These are phyloP conservation scores for Caenorhabditis sp. DNA, from an alignment of 2,888 invertebrate genomes.

Conservation along the genomic window DNA sequence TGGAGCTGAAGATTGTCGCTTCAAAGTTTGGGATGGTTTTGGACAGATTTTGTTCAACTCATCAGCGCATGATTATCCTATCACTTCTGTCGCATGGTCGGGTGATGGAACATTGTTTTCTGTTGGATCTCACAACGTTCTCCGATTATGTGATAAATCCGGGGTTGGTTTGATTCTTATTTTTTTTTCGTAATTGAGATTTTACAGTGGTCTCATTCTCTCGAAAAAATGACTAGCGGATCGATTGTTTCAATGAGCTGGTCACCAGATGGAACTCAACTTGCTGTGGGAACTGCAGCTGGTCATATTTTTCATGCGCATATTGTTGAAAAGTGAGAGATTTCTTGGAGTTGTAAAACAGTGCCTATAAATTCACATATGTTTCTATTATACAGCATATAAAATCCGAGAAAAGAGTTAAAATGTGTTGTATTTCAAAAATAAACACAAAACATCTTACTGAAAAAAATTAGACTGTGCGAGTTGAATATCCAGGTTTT, in stretches of 20 bases:
- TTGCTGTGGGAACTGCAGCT: conserved; percentile 91
- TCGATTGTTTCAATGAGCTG: conserved; percentile 88
- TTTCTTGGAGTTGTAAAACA: too few relatives aligned
- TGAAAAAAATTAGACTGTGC: too few relatives aligned
- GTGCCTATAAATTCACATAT: too few relatives aligned
- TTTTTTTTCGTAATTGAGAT: neutral
- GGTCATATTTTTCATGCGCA: conserved; percentile 90
- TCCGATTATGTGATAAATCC: conserved; percentile 89
- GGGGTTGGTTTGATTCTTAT: conserved; percentile 78
- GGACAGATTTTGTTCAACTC: conserved; percentile 88
- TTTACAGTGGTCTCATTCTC: conserved; percentile 87
- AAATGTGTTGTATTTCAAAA: too few relatives aligned
- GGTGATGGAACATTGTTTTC: conserved; percentile 89
- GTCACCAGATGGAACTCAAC: conserved; percentile 94
- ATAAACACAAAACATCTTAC: too few relatives aligned
- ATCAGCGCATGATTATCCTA: conserved; percentile 85
- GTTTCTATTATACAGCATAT: too few relatives aligned
- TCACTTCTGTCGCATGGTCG: conserved; percentile 89
- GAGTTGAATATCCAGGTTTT: too few relatives aligned
- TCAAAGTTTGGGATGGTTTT: conserved; percentile 90
- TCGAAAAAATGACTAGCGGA: conserved; percentile 87
- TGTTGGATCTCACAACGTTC: conserved; percentile 89
- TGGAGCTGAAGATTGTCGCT: conserved; percentile 81
- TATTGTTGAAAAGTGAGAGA: conserved; percentile 81
- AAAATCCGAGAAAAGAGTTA: too few relatives aligned